These are phyloP conservation scores for Pheosia tremula DNA, from an alignment of 2,888 invertebrate genomes.

Conservation along the genomic window DNA sequence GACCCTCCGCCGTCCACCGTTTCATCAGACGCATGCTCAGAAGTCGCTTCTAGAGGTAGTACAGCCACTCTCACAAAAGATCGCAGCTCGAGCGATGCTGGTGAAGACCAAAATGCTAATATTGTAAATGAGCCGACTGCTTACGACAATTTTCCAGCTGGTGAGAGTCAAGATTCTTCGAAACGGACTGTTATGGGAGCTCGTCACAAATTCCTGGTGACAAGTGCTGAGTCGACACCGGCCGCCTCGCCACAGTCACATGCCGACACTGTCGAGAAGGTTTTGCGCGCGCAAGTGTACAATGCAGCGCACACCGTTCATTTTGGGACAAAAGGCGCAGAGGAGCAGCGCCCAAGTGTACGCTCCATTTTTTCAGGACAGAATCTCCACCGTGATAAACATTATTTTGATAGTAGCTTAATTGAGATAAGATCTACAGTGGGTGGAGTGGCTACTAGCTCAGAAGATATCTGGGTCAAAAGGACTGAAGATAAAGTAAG, in stretches of 20 bases:
- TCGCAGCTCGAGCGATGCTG: constrained; percentile 28
- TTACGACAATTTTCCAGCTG: constrained; percentile 17
- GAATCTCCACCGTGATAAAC: constrained; percentile 88
- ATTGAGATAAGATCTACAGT: constrained; percentile 91
- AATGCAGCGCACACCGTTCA: constrained; percentile 89
- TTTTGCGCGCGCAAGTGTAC: constrained; percentile 76
- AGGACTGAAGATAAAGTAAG: constrained; percentile 85
- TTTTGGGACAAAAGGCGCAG: constrained; percentile 85
- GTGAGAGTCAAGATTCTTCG: constrained; percentile 63
- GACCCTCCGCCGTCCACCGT: constrained; percentile 44
- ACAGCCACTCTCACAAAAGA: constrained; percentile 36
- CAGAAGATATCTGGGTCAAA: constrained; percentile 90
- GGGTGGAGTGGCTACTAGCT: constrained; percentile 85
- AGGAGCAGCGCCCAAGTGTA: constrained; percentile 84
- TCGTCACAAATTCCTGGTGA: constrained; percentile 73
- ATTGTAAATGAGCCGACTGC: constrained; percentile 23
- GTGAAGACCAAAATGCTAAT: constrained; percentile 40
- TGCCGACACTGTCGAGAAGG: constrained; percentile 67
- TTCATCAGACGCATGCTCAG: constrained; percentile 42
- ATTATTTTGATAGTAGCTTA: constrained; percentile 92
- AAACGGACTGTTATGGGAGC: constrained; percentile 74
- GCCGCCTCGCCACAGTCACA: constrained; percentile 61
- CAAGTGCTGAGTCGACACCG: constrained; percentile 60
- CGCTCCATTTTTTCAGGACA: constrained; percentile 84
- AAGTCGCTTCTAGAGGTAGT: constrained; percentile 41